These are phyloP conservation scores for Calcarius ornatus DNA, from an alignment of 2,113 vertebrate species.

Conservation along the genomic window DNA sequence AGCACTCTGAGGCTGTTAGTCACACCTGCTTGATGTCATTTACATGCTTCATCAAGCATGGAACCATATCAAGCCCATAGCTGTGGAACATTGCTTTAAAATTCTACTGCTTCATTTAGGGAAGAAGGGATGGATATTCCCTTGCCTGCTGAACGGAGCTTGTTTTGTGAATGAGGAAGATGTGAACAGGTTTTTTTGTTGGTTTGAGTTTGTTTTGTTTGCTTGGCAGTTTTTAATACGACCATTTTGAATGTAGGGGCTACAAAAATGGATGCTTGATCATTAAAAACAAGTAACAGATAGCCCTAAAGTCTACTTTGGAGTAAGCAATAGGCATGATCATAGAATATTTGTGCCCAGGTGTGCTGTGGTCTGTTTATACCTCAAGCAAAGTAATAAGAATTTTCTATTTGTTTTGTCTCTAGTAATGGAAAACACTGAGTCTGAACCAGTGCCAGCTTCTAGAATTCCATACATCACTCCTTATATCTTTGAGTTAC, in stretches of 20 bases:
- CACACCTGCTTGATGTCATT: not conserved
- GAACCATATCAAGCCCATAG: not conserved
- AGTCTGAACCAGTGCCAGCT: not conserved
- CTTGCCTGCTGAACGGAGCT: not conserved
- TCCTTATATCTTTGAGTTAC: not conserved
- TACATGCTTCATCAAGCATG: constrained; percentile 18
- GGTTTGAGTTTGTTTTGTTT: not conserved
- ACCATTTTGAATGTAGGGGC: not conserved
- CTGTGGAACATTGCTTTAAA: not conserved
- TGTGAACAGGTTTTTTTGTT: not conserved
- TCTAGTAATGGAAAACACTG: not conserved
- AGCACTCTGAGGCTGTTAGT: not conserved
- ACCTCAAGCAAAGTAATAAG: not conserved
- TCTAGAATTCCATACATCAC: not conserved
- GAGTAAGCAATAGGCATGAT: not conserved
- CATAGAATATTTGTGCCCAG: not conserved
- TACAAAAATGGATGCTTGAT: not conserved
- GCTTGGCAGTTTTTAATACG: not conserved
- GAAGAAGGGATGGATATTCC: not conserved
- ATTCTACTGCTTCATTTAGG: not conserved
- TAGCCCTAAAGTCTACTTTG: not conserved
- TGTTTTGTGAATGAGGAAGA: not conserved
- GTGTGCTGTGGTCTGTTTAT: not conserved
- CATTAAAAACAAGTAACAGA: not conserved
- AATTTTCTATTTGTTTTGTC: not conserved